Base-by-base conservation (phyloP, 2,113 vertebrate genomes). In the Nothocercus nigrocapillus region DNA sequence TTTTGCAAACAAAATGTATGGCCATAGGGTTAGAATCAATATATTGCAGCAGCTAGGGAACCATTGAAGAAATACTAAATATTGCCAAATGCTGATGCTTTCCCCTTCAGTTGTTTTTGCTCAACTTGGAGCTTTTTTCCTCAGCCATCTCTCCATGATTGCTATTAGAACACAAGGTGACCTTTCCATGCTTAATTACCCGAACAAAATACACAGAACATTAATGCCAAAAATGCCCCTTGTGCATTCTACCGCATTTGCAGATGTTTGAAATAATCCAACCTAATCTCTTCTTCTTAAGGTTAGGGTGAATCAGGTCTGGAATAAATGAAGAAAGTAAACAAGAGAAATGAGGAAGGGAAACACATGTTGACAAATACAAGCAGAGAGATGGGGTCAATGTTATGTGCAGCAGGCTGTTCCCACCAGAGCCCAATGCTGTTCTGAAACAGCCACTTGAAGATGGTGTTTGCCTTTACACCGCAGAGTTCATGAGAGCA, bases 111-210 rank as follows among this genome's bases (percentile, higher is more conserved):
- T 69, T 95, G 53, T 54, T 97, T 95, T 93, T 94, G 72, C 82
- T 95, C 84, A 25, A 32, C 19, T 91, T 91, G 19, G 13, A 53
- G 56, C 38, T 89, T 89, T 88, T 69, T 56, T 66, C 45, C 45
- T 91, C 88, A 85, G 76, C 83, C 28, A 64, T 66, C 24, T 93
- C 93, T 88, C 92, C 28, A 16, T 16, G 66, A 45, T 85, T 85
- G 72, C 74, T 95, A 70, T 84, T 93, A 84, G 63, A 76, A 95
- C 64, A 94, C 93, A 94, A 95, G 96, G 94, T 97, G 97, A 98
- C 96, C 94, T 98, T 97, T 98, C 90, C 83, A 72, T 89, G 85
- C 95, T 96, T 97, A 97, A 97, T 97, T 97, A 97, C 74, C 78
- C 85, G 4, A 96, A 95, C 83, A 89, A 97, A 97, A 92, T 73